Percentiles rank a stretch among this genome's conserved stretches.
These are phyloP conservation scores for rat (Rattus norvegicus) DNA, from an alignment of 2,113 vertebrate species.

Conservation along the genomic window DNA sequence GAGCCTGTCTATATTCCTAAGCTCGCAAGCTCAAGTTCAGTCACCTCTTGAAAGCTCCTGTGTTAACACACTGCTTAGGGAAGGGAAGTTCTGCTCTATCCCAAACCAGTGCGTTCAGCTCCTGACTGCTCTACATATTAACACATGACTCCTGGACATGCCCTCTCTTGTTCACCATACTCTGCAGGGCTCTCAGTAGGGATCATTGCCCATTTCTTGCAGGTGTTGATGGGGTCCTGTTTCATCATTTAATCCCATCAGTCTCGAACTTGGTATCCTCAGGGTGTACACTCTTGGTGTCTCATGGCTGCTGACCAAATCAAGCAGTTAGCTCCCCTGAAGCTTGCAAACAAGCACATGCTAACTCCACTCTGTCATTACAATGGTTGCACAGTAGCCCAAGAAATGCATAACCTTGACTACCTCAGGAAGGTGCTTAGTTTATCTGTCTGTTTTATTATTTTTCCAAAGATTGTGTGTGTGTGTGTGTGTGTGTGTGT, in stretches of 20 bases:
- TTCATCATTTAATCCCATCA: background rate
- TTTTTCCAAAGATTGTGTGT: background rate
- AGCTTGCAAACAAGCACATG: background rate
- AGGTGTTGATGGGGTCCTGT: background rate
- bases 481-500: background rate
- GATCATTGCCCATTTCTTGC: background rate
- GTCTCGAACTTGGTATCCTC: background rate
- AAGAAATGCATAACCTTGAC: background rate
- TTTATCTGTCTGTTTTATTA: background rate
- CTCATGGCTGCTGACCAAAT: background rate
- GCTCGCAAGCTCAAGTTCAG: background rate
- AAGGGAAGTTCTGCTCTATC: background rate
- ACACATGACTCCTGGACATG: background rate
- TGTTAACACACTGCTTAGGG: background rate
- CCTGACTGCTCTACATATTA: background rate
- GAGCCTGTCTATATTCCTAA: background rate
- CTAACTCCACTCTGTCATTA: background rate
- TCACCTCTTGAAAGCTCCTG: background rate
- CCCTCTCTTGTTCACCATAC: background rate
- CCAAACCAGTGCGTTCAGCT: background rate
- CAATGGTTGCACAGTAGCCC: background rate
- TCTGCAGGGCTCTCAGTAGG: background rate
- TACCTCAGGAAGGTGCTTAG: background rate
- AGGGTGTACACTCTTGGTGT: background rate
- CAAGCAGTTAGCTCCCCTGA: background rate